A percentile compares a stretch with the other conserved stretches of the same genome.
Evolutionary conservation across 2,797 vertebrate genomes (phyloP).

Genomic region (Sebastes cheni): DNA sequence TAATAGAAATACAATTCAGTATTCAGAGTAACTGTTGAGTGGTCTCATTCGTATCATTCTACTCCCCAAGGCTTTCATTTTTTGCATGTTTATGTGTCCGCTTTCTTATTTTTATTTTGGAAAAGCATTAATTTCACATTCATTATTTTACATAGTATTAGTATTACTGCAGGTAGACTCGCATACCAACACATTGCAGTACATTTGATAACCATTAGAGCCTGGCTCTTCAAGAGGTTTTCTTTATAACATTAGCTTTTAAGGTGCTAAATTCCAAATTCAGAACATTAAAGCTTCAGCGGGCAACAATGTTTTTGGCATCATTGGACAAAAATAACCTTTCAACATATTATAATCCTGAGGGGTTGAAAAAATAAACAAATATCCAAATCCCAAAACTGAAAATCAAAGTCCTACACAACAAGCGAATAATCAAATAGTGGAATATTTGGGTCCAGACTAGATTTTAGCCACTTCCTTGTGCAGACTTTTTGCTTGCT

Average conservation of each 20-base stretch:
- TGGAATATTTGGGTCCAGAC: too few species aligned
- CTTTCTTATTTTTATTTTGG: not conserved
- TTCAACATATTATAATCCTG: too few species aligned
- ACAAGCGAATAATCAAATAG: not conserved
- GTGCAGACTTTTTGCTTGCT: not conserved
- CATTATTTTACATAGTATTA: not conserved
- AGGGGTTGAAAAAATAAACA: too few species aligned
- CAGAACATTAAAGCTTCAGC: not conserved
- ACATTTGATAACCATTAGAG: not conserved
- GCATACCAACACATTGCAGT: not conserved
- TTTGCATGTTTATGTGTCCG: not conserved
- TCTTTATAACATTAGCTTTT: not conserved
- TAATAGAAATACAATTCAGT: constrained; percentile 24
- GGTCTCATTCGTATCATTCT: constrained; percentile 18
- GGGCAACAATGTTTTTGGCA: too few species aligned
- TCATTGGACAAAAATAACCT: too few species aligned
- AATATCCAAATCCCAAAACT: too few species aligned
- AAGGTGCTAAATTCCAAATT: not conserved
- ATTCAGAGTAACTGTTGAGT: constrained; percentile 17
- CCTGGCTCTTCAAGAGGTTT: not conserved
- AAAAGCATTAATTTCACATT: not conserved
- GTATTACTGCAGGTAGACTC: not conserved
- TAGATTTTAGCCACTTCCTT: not conserved
- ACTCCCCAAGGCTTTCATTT: constrained; percentile 27
- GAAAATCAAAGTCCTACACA: too few species aligned